Conservation (phyloP, 2,113 vertebrate genomes). For the Ardeotis arabs region DNA sequence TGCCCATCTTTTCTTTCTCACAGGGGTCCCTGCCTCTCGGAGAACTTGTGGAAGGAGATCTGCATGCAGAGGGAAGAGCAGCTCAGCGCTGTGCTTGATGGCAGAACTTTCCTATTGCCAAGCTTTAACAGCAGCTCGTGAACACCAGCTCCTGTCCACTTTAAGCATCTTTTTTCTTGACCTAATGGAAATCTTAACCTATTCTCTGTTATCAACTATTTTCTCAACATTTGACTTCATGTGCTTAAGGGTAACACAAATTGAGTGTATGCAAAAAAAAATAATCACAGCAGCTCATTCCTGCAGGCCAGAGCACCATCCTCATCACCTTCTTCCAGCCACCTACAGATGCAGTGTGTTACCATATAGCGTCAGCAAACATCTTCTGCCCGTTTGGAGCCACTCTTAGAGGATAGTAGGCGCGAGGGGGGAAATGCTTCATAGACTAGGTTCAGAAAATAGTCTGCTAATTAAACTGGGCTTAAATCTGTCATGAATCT, state of each 20-base stretch:
- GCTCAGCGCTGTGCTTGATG: fast-evolving
- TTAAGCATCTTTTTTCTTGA: background rate
- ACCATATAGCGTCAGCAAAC: too few species aligned
- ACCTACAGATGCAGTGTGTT: too few species aligned
- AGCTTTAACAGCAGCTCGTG: background rate
- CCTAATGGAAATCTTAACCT: background rate
- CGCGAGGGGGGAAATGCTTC: background rate
- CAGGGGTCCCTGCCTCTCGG: background rate
- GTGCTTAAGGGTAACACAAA: background rate
- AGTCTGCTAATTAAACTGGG: background rate
- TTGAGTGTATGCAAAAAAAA: background rate
- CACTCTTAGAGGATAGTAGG: background rate
- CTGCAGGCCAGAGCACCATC: background rate
- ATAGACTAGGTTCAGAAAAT: background rate
- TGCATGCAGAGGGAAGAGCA: background rate
- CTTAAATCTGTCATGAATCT: background rate
- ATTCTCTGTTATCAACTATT: background rate
- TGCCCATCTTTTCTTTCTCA: background rate
- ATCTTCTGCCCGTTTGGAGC: background rate
- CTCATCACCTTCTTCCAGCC: background rate
- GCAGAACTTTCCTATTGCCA: background rate
- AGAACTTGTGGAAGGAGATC: background rate
- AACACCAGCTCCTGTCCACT: background rate
- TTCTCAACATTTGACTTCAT: background rate
- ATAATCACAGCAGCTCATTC: background rate